Evolutionary conservation across 2,797 vertebrate species (phyloP).

Genomic region (Momotus momota): DNA sequence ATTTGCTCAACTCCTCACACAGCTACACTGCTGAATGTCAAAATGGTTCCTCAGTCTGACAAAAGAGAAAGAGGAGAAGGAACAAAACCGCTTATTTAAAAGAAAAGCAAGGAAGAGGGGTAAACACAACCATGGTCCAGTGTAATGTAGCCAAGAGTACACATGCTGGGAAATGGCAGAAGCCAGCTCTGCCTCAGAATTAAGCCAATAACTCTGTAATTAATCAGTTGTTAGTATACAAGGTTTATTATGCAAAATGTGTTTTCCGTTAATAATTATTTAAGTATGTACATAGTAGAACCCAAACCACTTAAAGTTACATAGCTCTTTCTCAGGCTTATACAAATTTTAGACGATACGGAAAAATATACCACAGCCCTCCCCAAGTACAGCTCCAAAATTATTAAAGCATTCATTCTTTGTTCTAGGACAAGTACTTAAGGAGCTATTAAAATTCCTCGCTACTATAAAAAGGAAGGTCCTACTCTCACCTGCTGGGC

Average conservation of each 20-base stretch:
- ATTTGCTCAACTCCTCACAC: not conserved
- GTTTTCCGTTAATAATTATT: not conserved
- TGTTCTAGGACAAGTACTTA: not conserved
- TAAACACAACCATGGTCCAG: not conserved
- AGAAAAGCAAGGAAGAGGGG: not conserved
- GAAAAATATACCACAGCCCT: not conserved
- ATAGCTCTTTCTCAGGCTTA: not conserved
- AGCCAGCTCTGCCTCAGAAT: not conserved
- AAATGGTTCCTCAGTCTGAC: not conserved
- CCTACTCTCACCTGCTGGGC: slow-evolving; percentile 82
- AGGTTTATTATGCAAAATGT: not conserved
- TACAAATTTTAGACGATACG: not conserved
- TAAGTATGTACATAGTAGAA: not conserved
- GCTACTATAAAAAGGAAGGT: not conserved
- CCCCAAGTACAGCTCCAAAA: accelerated
- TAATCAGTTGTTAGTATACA: not conserved
- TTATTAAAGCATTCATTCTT: not conserved
- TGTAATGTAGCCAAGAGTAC: not conserved
- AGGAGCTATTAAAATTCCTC: not conserved
- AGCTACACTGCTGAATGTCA: not conserved
- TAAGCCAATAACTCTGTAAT: not conserved
- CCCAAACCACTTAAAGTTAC: not conserved
- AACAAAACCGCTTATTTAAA: not conserved
- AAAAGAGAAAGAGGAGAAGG: not conserved
- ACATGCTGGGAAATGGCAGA: not conserved